phyloP scores from a whole-genome alignment of 2,888 invertebrate species.

The Bunonema sp. region DNA sequence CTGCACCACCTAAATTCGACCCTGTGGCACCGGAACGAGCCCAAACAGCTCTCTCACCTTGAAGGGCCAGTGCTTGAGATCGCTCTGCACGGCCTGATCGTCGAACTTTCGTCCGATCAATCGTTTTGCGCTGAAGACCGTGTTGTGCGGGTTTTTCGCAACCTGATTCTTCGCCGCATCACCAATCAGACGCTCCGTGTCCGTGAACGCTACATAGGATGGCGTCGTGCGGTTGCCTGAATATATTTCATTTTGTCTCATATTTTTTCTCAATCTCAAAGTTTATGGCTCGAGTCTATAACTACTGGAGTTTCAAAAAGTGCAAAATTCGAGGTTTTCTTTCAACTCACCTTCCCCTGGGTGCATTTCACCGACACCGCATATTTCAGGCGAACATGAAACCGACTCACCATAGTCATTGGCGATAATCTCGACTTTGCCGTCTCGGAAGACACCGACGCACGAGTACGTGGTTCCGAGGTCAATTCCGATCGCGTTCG shows the following conservation, averaged over 20 bases:
- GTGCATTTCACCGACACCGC: no score
- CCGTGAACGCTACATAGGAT: conserved; percentile 51
- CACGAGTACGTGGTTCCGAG: conserved; percentile 45
- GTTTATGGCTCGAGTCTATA: not conserved
- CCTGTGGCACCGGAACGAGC: not conserved
- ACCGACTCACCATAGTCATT: conserved; percentile 47
- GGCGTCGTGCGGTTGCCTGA: conserved; percentile 49
- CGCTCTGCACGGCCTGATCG: conserved; percentile 45
- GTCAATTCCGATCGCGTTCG: conserved; percentile 42
- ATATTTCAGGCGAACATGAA: conserved; percentile 43
- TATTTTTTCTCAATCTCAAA: not conserved
- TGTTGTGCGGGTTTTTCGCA: conserved; percentile 50
- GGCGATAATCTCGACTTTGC: conserved; percentile 51
- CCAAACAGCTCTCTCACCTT: conserved; percentile 19
- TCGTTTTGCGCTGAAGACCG: conserved; percentile 48
- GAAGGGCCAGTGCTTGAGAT: conserved; percentile 47
- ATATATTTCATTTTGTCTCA: not conserved
- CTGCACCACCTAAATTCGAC: conserved; percentile 14
- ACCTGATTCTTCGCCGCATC: conserved; percentile 51
- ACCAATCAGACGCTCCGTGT: conserved; percentile 49
- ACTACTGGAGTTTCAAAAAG: not conserved
- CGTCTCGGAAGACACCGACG: conserved; percentile 47
- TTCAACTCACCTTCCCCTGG: no score
- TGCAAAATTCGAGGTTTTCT: no score
- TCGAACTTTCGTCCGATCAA: conserved; percentile 49